Conservation (phyloP, 2,113 vertebrate species). For the Erpornis zantholeuca region DNA sequence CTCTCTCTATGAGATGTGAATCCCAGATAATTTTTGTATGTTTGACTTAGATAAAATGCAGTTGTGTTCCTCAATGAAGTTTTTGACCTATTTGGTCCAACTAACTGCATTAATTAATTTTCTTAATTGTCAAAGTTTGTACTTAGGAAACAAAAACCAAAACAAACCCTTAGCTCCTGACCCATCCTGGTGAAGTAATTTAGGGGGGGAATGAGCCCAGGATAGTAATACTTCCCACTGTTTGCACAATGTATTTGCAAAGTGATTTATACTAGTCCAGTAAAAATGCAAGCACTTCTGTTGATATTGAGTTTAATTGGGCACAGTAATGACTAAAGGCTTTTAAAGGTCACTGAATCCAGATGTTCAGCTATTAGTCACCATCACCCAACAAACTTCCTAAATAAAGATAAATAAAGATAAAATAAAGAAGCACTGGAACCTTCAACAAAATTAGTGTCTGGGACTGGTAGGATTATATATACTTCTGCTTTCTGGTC, state of each 20-base stretch:
- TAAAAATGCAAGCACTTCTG: slow-evolving; percentile 73
- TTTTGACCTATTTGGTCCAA: background rate
- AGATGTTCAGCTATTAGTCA: slow-evolving; percentile 82
- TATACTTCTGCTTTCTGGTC: slow-evolving; percentile 68
- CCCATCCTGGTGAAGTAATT: slow-evolving; percentile 31
- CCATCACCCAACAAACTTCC: slow-evolving; percentile 72
- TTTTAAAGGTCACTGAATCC: slow-evolving; percentile 79
- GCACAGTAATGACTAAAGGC: slow-evolving; percentile 75
- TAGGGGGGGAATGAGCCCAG: slow-evolving; percentile 14
- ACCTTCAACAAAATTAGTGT: slow-evolving; percentile 71
- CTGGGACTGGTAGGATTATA: slow-evolving; percentile 63
- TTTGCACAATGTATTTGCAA: slow-evolving; percentile 58
- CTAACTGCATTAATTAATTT: slow-evolving; percentile 32
- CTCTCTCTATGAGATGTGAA: background rate
- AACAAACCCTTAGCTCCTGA: slow-evolving; percentile 21
- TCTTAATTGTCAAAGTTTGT: slow-evolving; percentile 4
- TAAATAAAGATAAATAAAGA: slow-evolving; percentile 77
- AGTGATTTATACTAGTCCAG: slow-evolving; percentile 73
- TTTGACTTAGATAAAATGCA: slow-evolving; percentile 18
- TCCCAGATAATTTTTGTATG: background rate
- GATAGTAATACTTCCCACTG: slow-evolving; percentile 19
- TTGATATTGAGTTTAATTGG: slow-evolving; percentile 77
- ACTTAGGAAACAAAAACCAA: background rate
- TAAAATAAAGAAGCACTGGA: slow-evolving; percentile 75
- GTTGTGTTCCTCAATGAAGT: background rate